phyloP scores from a whole-genome alignment of 2,888 invertebrate species.

The Agriotes lineatus region DNA sequence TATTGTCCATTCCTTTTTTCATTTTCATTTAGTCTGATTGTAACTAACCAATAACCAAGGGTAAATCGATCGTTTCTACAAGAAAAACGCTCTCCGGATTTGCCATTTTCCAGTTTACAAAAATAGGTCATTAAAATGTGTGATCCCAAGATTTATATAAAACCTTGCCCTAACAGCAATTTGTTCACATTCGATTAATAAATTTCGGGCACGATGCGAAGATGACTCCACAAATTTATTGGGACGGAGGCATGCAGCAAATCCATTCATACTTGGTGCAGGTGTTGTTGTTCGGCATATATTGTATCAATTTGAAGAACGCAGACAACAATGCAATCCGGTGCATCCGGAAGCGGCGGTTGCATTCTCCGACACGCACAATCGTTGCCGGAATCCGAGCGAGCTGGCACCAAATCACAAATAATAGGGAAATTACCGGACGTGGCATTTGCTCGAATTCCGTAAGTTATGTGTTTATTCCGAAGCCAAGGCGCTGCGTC shows the following conservation, averaged over 20 bases:
- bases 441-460: slow-evolving; percentile 43
- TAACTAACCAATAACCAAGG: too few relatives aligned
- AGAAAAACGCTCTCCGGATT: too few relatives aligned
- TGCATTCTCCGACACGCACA: slow-evolving; percentile 48
- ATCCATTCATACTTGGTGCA: slow-evolving; percentile 13
- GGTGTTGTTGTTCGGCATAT: slow-evolving; percentile 11
- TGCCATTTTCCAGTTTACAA: too few relatives aligned
- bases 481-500: slow-evolving; percentile 14
- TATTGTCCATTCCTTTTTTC: too few relatives aligned
- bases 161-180: too few relatives aligned
- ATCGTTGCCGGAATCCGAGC: slow-evolving; percentile 43
- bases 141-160: too few relatives aligned
- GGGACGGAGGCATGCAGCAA: slow-evolving; percentile 18
- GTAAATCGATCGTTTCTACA: too few relatives aligned
- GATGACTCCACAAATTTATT: too few relatives aligned
- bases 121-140: too few relatives aligned
- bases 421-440: slow-evolving; percentile 47
- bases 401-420: slow-evolving; percentile 42
- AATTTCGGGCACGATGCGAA: too few relatives aligned
- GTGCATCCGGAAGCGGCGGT: slow-evolving; percentile 38
- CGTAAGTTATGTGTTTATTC: slow-evolving; percentile 43
- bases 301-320: slow-evolving; percentile 46
- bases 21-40: too few relatives aligned
- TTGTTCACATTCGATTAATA: too few relatives aligned
- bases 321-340: slow-evolving; percentile 44